Conservation (phyloP, 2,797 vertebrate genomes). For the Thamnophis elegans region DNA sequence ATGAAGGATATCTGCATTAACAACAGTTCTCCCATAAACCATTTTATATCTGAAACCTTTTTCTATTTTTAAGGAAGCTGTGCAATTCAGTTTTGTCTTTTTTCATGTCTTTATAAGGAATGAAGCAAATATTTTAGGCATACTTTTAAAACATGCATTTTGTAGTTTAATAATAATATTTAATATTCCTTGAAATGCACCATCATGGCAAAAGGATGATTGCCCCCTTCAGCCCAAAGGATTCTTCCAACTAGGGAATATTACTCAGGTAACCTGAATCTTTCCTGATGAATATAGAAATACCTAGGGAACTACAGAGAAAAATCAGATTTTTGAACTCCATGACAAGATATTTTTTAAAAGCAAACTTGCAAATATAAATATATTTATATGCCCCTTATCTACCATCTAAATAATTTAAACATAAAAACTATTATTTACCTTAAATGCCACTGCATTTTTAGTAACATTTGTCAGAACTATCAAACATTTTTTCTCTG, state of each 20-base stretch:
- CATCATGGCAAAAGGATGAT: neutral
- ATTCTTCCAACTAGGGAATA: neutral
- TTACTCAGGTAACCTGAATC: neutral
- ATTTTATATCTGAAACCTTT: neutral
- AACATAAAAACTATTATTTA: constrained; percentile 59
- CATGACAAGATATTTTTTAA: neutral
- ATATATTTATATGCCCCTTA: neutral
- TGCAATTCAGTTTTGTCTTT: neutral
- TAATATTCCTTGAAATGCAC: neutral
- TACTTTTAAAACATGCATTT: neutral
- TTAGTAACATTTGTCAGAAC: constrained; percentile 91
- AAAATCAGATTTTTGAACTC: neutral
- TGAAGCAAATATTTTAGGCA: neutral
- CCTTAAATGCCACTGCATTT: constrained; percentile 97
- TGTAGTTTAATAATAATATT: too few species aligned
- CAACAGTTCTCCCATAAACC: neutral
- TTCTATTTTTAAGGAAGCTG: neutral
- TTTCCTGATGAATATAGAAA: neutral
- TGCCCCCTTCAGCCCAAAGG: neutral
- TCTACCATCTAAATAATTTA: neutral
- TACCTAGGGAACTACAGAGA: neutral
- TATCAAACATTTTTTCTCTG: constrained; percentile 92
- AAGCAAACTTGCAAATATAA: neutral
- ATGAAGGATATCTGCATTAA: neutral
- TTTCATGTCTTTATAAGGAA: neutral